A percentile compares a stretch with the other conserved stretches of the same genome.
Conservation (phyloP, 2,113 vertebrate genomes). For the Nycticryphes semicollaris region DNA sequence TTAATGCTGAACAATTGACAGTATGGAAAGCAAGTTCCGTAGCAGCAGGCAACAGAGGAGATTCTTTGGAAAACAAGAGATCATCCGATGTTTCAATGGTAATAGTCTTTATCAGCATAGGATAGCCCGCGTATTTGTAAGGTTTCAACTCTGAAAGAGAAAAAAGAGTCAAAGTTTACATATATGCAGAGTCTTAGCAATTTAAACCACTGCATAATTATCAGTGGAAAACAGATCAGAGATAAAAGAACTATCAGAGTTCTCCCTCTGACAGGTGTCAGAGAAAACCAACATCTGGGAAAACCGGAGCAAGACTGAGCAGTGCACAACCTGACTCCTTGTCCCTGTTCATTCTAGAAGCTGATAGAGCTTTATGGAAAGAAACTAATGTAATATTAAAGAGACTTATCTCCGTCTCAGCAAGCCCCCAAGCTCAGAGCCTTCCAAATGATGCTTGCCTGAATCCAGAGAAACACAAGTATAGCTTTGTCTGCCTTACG, state of each 20-base stretch:
- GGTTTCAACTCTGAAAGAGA: slow-evolving; percentile 88
- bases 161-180: neutral
- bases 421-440: neutral
- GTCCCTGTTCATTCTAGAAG: neutral
- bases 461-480: no score
- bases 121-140: slow-evolving; percentile 98
- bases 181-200: neutral
- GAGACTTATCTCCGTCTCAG: neutral
- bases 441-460: neutral
- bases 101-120: slow-evolving; percentile 98
- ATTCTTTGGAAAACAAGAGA: slow-evolving; percentile 93
- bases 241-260: neutral
- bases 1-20: slow-evolving; percentile 96
- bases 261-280: neutral
- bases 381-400: neutral
- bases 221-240: neutral
- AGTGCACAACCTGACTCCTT: neutral
- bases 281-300: neutral
- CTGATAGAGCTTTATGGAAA: neutral
- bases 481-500: no score
- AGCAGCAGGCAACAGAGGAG: slow-evolving; percentile 90
- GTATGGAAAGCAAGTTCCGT: slow-evolving; percentile 94
- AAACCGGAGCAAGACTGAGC: neutral
- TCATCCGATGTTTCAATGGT: slow-evolving; percentile 93
- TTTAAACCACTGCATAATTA: neutral